Conservation (phyloP, 2,797 vertebrate species). For the Brachyalestes nurse region DNA sequence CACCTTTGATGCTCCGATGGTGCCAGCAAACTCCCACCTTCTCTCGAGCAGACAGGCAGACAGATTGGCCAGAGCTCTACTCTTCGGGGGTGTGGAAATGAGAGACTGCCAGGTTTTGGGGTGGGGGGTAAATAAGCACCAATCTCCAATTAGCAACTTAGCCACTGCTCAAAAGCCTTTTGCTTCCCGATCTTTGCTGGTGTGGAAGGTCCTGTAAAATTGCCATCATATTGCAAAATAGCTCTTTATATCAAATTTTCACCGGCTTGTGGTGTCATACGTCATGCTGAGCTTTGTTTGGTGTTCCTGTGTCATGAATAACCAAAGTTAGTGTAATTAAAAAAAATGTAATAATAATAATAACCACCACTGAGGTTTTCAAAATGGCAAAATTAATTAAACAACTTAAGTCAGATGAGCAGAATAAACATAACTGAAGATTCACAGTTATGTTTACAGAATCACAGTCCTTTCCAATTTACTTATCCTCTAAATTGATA, state of each 20-base stretch:
- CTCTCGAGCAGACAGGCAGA: constrained; percentile 17
- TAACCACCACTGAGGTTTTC: too few relatives aligned
- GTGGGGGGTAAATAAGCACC: background rate
- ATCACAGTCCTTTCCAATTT: too few relatives aligned
- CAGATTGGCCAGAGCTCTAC: constrained; percentile 23
- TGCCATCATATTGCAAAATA: background rate
- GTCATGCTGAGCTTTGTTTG: too few relatives aligned
- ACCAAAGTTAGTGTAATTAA: too few relatives aligned
- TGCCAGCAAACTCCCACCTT: constrained; percentile 22
- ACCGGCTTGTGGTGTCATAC: too few relatives aligned
- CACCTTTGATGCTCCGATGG: background rate
- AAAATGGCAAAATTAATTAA: too few relatives aligned
- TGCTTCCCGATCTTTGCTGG: background rate
- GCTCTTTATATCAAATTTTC: background rate
- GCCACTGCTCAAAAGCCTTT: constrained; percentile 12
- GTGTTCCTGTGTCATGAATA: too few relatives aligned
- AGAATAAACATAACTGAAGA: too few relatives aligned
- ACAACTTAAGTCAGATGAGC: too few relatives aligned
- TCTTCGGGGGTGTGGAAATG: background rate
- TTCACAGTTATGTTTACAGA: too few relatives aligned
- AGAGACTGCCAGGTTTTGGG: background rate
- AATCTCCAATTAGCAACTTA: constrained; percentile 6
- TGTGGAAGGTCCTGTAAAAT: background rate
- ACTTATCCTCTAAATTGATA: too few relatives aligned
- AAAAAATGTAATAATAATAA: too few relatives aligned